A percentile compares a stretch with the other conserved stretches of the same genome.
These are phyloP conservation scores for Vanessa cardui DNA, from an alignment of 2,888 invertebrate species.

Conservation along the genomic window DNA sequence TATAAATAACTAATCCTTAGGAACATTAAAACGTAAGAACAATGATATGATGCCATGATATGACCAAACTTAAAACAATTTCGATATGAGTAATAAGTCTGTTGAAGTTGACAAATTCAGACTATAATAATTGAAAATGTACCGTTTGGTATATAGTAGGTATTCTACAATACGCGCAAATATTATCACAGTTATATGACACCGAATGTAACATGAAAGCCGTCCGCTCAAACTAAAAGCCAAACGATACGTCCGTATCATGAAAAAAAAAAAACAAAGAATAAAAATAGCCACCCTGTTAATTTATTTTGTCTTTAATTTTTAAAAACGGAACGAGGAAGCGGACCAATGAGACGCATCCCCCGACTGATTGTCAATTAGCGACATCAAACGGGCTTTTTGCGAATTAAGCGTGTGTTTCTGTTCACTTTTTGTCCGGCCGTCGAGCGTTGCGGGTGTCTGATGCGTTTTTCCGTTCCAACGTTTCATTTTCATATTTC, in stretches of 20 bases:
- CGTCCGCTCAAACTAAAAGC: background rate
- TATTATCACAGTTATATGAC: too few species aligned
- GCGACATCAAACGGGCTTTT: slow-evolving; percentile 83
- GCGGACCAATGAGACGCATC: slow-evolving; percentile 79
- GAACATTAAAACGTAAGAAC: too few species aligned
- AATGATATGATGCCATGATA: too few species aligned
- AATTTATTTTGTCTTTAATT: slow-evolving; percentile 81
- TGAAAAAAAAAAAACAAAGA: slow-evolving; percentile 38
- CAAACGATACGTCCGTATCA: slow-evolving; percentile 30
- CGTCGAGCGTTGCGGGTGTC: slow-evolving; percentile 64
- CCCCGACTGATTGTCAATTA: slow-evolving; percentile 82
- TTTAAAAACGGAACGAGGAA: slow-evolving; percentile 78
- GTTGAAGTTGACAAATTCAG: too few species aligned
- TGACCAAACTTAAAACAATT: too few species aligned
- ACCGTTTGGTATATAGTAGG: too few species aligned
- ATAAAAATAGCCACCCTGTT: slow-evolving; percentile 65
- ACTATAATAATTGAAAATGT: too few species aligned
- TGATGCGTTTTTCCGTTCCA: slow-evolving; percentile 79
- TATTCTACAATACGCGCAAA: too few species aligned
- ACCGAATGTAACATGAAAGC: background rate
- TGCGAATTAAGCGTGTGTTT: slow-evolving; percentile 81
- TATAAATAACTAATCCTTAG: too few species aligned
- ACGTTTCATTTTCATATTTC: slow-evolving; percentile 82
- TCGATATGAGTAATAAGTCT: too few species aligned
- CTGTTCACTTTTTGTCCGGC: slow-evolving; percentile 79